Percentiles rank a stretch among this genome's conserved stretches.
These are phyloP conservation scores for Gymnarchus niloticus DNA, from an alignment of 2,113 vertebrate genomes.

Conservation along the genomic window DNA sequence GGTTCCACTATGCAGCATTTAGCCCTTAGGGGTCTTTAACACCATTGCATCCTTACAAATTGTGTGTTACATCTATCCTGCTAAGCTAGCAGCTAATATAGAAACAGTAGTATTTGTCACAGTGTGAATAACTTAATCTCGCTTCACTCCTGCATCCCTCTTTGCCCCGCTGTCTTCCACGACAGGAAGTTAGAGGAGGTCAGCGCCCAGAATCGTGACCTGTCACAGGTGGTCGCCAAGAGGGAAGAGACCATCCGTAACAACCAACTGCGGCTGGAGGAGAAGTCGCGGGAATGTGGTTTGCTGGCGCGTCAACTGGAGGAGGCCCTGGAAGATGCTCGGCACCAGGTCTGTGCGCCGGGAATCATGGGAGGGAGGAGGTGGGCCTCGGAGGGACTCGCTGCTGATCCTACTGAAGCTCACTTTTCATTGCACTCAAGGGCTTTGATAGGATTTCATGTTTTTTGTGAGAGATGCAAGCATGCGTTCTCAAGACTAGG, in stretches of 20 bases:
- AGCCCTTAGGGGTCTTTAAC: background rate
- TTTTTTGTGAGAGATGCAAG: too few species aligned
- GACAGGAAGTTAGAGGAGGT: slow-evolving; percentile 75
- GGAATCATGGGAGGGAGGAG: background rate
- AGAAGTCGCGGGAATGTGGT: slow-evolving; percentile 72
- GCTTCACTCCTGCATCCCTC: background rate
- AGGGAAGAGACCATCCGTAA: slow-evolving; percentile 68
- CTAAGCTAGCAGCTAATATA: background rate
- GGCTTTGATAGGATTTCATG: background rate
- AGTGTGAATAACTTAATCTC: background rate
- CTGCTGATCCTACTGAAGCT: background rate
- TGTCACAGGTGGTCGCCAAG: slow-evolving; percentile 70
- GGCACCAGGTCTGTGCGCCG: slow-evolving; percentile 67
- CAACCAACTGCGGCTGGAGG: slow-evolving; percentile 75
- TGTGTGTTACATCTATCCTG: background rate
- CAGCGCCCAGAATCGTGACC: slow-evolving; percentile 69
- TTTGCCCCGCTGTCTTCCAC: background rate
- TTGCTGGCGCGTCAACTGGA: slow-evolving; percentile 73
- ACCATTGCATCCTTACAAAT: background rate
- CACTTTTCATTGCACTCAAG: background rate
- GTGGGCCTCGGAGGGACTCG: background rate
- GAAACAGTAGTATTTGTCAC: background rate
- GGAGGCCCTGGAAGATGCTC: slow-evolving; percentile 70
- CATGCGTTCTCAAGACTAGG: too few species aligned
- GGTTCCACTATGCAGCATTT: background rate